Percentiles rank a stretch among this genome's conserved stretches.
These are phyloP conservation scores for Telmatherina bonti DNA, from an alignment of 2,797 vertebrate genomes.

Conservation along the genomic window DNA sequence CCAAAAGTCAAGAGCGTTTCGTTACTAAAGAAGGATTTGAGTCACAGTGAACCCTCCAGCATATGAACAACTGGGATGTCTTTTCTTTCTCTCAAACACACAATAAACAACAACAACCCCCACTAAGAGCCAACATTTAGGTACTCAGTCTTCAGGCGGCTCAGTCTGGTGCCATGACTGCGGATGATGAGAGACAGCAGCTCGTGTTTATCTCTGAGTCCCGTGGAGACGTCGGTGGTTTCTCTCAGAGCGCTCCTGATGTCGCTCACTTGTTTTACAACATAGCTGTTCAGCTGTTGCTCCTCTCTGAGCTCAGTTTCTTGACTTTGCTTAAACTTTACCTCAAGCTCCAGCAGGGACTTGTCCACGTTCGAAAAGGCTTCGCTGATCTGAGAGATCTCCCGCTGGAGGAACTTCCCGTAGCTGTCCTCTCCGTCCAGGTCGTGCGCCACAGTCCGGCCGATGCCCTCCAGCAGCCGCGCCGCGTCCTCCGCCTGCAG, in stretches of 20 bases:
- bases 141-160: constrained; percentile 91
- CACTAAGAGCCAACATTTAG: constrained; percentile 82
- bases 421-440: constrained; percentile 97
- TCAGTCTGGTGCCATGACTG: constrained; percentile 93
- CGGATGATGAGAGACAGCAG: constrained; percentile 93
- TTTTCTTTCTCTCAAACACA: constrained; percentile 12
- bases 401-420: constrained; percentile 90
- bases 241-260: constrained; percentile 86
- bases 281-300: constrained; percentile 86
- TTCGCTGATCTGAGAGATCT: constrained; percentile 91
- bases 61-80: constrained; percentile 50
- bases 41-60: constrained; percentile 55
- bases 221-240: constrained; percentile 88
- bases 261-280: constrained; percentile 89
- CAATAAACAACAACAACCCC: constrained; percentile 1
- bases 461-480: constrained; percentile 91
- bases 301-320: constrained; percentile 91
- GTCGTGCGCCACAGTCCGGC: constrained; percentile 90
- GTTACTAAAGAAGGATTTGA: constrained; percentile 31
- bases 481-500: constrained; percentile 94
- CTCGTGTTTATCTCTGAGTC: constrained; percentile 92
- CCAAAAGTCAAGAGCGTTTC: constrained; percentile 33
- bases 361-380: constrained; percentile 93
- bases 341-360: constrained; percentile 93
- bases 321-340: constrained; percentile 94